Evolutionary conservation across 2,113 vertebrate species (phyloP), one percentile per base, ranked within the genome.

Genomic region (Sebastes schlegelii): DNA sequence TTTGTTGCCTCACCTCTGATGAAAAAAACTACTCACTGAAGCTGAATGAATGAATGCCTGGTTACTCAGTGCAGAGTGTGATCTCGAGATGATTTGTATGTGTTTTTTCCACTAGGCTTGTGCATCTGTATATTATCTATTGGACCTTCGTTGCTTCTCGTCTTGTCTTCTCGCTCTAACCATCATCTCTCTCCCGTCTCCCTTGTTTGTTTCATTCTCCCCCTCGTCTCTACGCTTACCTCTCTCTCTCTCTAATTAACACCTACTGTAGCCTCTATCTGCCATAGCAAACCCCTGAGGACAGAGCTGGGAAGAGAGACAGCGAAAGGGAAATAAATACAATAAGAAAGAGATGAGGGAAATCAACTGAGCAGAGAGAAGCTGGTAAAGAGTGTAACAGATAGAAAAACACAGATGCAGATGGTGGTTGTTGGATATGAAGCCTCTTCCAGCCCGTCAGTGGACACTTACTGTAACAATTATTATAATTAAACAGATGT

Each of bases 241-340:
- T 73, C 81, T 70, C 83, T 83, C 85, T 82, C 90, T 83, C 85
- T 82, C 90, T 91, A 93, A 92, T 90, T 90, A 92, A 91, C 92
- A 91, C 82, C 86, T 90, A 58, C 77, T 79, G 75, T 79, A 75
- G 77, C 85, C 87, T 89, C 84, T 86, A 78, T 88, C 73, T 84
- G 85, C 73, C 83, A 82, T 68, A 80, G 75, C 62, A 89, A 90
- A 87, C 69, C 92, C 91, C 89, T 1, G 60, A 88, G 89, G 91
- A 86, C 19, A 42, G 84, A 85, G 79, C 77, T 83, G 83, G 85
- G 88, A 84, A 89, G 79, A 81, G 64, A 79, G 77, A 77, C 8
- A 54, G 34, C 13, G 26, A 75, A 52, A 66, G 52, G 45, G 63
- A 86, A 90, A 90, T 91, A 85, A 91, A 86, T 87, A 73, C 68